phyloP scores from a whole-genome alignment of 2,888 invertebrate genomes.

The Bugula neritina region DNA sequence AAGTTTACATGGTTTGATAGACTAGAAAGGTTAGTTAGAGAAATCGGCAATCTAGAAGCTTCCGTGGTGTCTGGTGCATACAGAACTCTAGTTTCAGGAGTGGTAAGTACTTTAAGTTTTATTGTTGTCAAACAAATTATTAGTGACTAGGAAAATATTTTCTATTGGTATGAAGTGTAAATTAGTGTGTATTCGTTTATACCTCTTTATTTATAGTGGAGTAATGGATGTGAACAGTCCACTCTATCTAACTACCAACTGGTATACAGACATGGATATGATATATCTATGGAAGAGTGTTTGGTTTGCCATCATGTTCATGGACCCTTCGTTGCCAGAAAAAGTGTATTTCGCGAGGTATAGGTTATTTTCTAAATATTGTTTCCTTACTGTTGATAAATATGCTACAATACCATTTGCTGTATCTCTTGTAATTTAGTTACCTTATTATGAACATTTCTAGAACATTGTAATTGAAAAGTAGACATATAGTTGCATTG shows the following conservation, averaged over 20 bases:
- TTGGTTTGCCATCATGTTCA: constrained; percentile 43
- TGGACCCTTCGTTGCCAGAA: constrained; percentile 40
- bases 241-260: constrained; percentile 39
- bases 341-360: constrained; percentile 31
- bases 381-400: too few relatives aligned
- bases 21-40: constrained; percentile 39
- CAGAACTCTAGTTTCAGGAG: constrained; percentile 34
- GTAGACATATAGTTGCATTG: too few relatives aligned
- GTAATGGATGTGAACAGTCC: constrained; percentile 39
- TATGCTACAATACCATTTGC: too few relatives aligned
- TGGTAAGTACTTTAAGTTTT: not conserved
- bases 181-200: not conserved
- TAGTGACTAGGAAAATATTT: too few relatives aligned
- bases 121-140: too few relatives aligned
- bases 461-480: too few relatives aligned
- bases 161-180: too few relatives aligned
- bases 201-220: constrained; percentile 34
- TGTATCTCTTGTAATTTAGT: too few relatives aligned
- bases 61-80: constrained; percentile 38
- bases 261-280: constrained; percentile 39
- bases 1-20: constrained; percentile 36
- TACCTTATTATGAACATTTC: too few relatives aligned
- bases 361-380: too few relatives aligned
- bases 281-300: constrained; percentile 41
- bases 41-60: constrained; percentile 35